These are phyloP conservation scores for Phylloscopus whistleri DNA, from an alignment of 2,113 vertebrate species.

Conservation along the genomic window DNA sequence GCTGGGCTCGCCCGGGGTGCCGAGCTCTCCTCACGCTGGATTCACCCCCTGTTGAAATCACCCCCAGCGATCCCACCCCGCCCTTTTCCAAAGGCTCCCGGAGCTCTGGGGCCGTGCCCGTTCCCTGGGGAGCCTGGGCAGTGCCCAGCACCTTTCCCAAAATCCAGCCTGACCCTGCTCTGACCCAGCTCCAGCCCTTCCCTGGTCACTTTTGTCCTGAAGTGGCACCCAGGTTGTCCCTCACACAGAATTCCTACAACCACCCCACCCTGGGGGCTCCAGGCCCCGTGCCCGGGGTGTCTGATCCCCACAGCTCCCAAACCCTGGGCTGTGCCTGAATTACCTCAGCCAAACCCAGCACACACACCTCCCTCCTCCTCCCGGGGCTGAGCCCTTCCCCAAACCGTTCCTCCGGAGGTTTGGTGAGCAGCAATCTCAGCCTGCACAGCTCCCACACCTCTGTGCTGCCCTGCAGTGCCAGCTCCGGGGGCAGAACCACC, in stretches of 20 bases:
- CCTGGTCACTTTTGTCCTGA: not conserved
- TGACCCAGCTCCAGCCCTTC: not conserved
- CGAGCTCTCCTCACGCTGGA: no score
- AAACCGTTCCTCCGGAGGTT: not conserved
- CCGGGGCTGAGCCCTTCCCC: not conserved
- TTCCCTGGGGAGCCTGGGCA: not conserved
- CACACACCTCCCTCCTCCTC: not conserved
- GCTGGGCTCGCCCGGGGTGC: not conserved
- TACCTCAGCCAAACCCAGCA: not conserved
- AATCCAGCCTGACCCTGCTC: no score
- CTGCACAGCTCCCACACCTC: not conserved
- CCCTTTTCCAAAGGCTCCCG: fast-evolving
- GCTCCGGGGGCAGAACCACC: not conserved
- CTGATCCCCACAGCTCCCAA: not conserved
- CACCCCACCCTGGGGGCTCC: not conserved
- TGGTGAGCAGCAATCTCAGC: not conserved
- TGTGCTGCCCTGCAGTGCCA: not conserved
- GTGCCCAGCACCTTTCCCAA: not conserved
- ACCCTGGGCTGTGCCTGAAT: not conserved
- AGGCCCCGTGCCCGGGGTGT: fast-evolving
- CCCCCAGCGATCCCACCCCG: not conserved
- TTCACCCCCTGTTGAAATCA: not conserved
- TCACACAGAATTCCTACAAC: not conserved
- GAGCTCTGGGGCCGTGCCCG: not conserved
- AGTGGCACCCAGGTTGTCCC: not conserved